Conservation (phyloP, 2,113 vertebrate species). For the Syngnathus floridae region DNA sequence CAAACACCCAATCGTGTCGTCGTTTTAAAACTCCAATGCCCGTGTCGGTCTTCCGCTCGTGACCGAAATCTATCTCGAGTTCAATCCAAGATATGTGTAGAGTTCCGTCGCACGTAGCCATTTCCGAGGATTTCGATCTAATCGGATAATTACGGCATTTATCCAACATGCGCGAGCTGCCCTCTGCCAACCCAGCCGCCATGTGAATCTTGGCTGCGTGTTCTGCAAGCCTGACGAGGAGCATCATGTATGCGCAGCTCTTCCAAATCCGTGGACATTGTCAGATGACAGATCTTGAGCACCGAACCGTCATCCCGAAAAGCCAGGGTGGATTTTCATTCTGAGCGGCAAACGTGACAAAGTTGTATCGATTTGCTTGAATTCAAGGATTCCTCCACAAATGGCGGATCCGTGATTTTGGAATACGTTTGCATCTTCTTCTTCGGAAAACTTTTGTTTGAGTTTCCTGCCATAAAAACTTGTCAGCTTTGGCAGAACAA, state of each 20-base stretch:
- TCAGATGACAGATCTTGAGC: conserved; percentile 58
- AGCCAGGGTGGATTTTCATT: conserved; percentile 36
- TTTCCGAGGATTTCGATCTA: conserved; percentile 56
- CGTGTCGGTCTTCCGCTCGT: conserved; percentile 15
- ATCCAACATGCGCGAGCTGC: conserved; percentile 56
- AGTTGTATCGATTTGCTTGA: conserved; percentile 28
- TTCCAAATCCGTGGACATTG: conserved; percentile 64
- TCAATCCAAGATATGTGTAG: conserved; percentile 1
- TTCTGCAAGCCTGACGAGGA: conserved; percentile 54
- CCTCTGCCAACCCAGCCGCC: conserved; percentile 39
- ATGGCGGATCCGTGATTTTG: conserved; percentile 6
- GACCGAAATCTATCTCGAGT: conserved; percentile 17
- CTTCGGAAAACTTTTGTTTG: background rate
- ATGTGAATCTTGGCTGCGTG: conserved; percentile 45
- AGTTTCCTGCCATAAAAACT: background rate
- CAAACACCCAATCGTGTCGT: conserved; percentile 35
- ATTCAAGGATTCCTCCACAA: conserved; percentile 25
- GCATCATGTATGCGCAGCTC: conserved; percentile 54
- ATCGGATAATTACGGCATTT: conserved; percentile 62
- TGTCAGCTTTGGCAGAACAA: conserved; percentile 5
- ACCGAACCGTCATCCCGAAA: conserved; percentile 55
- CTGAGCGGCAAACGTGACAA: conserved; percentile 22
- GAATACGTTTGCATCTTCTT: conserved; percentile 13
- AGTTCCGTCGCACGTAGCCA: background rate
- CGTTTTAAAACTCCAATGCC: conserved; percentile 14